Conservation (phyloP, 2,113 vertebrate species). For the Platysternon megacephalum region DNA sequence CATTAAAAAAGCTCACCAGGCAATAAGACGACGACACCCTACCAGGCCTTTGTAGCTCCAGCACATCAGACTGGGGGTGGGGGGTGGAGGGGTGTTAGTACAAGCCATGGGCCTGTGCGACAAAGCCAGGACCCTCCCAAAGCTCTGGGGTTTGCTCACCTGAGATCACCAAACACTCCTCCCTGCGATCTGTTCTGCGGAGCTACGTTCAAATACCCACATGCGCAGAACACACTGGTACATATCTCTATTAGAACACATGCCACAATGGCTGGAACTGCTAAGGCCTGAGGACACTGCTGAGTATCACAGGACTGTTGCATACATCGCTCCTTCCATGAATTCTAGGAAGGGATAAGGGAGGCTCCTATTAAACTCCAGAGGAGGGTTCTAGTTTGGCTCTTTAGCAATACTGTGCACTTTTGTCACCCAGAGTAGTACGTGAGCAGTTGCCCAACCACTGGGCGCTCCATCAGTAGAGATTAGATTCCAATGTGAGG, state of each 20-base stretch:
- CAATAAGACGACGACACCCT: not conserved
- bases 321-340: not conserved
- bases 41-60: not conserved
- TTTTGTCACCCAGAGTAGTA: not conserved
- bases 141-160: not conserved
- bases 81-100: not conserved
- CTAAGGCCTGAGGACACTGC: not conserved
- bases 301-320: not conserved
- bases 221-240: not conserved
- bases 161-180: not conserved
- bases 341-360: not conserved
- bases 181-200: not conserved
- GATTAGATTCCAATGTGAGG: not conserved
- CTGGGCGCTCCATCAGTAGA: not conserved
- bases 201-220: not conserved
- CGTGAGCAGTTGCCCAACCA: too few relatives aligned
- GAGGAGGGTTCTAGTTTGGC: not conserved
- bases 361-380: not conserved
- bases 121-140: not conserved
- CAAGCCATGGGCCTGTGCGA: not conserved
- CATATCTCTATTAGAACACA: not conserved
- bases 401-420: not conserved
- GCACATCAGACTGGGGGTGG: fast-evolving
- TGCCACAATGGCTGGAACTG: not conserved
- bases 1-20: fast-evolving